Evolutionary conservation across 2,113 vertebrate species (phyloP).

Genomic region (Mirza zaza): DNA sequence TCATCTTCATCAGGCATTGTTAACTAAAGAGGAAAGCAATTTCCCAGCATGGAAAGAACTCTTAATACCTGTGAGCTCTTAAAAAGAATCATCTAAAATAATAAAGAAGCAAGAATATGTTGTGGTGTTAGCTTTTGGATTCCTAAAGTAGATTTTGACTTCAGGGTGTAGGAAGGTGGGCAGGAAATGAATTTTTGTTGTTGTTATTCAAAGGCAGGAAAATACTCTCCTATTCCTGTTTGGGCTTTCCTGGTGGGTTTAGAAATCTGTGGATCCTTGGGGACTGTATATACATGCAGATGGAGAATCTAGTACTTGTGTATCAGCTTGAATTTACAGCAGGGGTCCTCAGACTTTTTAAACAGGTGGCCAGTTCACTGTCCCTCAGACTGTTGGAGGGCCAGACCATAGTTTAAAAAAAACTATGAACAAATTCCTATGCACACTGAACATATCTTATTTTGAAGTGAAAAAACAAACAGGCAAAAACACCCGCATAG

Average conservation of each 20-base stretch:
- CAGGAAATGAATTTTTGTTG: not conserved
- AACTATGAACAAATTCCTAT: no score
- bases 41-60: not conserved
- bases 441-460: no score
- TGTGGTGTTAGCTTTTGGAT: slow-evolving; percentile 17
- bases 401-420: no score
- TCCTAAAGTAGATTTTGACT: slow-evolving; percentile 9
- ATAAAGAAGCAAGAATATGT: not conserved
- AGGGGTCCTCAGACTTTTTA: no score
- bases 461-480: no score
- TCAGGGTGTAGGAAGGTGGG: not conserved
- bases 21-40: not conserved
- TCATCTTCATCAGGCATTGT: not conserved
- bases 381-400: no score
- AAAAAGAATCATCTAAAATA: not conserved
- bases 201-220: not conserved
- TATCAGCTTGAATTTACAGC: not conserved
- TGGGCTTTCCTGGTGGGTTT: not conserved
- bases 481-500: no score
- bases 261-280: not conserved
- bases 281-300: not conserved
- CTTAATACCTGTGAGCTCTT: not conserved
- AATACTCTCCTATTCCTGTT: not conserved
- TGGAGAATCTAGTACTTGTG: not conserved
- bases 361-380: no score